phyloP scores from a whole-genome alignment of 2,113 vertebrate genomes.

The Piprites chloris region DNA sequence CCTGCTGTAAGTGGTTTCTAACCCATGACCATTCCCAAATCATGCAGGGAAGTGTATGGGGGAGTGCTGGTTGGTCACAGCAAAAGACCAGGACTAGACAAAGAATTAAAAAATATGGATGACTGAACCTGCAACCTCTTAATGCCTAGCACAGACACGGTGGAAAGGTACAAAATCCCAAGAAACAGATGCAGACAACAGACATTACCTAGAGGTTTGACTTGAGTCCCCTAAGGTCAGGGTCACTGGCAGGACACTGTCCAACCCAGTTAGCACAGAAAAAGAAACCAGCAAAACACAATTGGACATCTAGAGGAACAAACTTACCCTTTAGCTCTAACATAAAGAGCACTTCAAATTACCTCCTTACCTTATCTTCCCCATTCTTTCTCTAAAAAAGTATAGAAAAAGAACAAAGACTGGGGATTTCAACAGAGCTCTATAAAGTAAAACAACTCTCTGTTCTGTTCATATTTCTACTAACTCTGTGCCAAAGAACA shows the following conservation, averaged over 20 bases:
- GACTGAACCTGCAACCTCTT: not conserved
- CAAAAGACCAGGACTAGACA: not conserved
- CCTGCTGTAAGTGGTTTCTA: not conserved
- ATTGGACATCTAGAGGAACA: not conserved
- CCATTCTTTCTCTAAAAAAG: not conserved
- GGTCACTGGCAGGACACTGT: not conserved
- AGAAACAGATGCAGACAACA: not conserved
- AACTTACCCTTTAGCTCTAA: not conserved
- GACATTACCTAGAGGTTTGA: not conserved
- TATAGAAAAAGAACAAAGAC: not conserved
- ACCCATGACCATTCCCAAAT: not conserved
- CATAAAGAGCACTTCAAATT: not conserved
- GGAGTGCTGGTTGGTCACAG: not conserved
- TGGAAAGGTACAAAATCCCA: not conserved
- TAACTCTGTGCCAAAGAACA: not conserved
- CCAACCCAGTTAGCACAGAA: not conserved
- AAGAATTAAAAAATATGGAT: not conserved
- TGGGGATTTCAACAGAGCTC: not conserved
- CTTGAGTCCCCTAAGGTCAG: not conserved
- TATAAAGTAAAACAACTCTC: not conserved
- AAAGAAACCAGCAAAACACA: not conserved
- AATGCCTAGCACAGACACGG: not conserved
- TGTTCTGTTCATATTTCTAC: not conserved
- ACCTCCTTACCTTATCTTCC: not conserved
- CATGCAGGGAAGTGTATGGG: not conserved